Percentiles rank a stretch among this genome's conserved stretches.
These are phyloP conservation scores for Coranthus polyacanthus DNA, from an alignment of 2,797 vertebrate genomes.

Conservation along the genomic window DNA sequence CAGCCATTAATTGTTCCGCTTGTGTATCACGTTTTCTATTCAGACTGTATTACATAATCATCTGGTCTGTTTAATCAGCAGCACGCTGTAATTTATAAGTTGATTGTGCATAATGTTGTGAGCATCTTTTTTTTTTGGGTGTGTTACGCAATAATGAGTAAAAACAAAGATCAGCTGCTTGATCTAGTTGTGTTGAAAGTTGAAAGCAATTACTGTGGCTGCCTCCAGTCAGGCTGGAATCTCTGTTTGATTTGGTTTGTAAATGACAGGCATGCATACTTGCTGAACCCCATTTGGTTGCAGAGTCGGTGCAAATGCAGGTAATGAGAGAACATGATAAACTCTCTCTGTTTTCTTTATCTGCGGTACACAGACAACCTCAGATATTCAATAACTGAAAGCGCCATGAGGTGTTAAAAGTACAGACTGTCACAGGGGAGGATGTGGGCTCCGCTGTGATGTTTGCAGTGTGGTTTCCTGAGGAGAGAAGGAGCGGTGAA, in stretches of 20 bases:
- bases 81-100: constrained; percentile 18
- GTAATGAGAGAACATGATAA: constrained; percentile 46
- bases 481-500: constrained; percentile 53
- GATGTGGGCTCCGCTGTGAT: constrained; percentile 67
- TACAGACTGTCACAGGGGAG: constrained; percentile 50
- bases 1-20: constrained; percentile 28
- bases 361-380: constrained; percentile 37
- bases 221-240: constrained; percentile 29
- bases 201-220: constrained; percentile 14
- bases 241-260: constrained; percentile 66
- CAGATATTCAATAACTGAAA: constrained; percentile 42
- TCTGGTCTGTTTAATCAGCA: constrained; percentile 35
- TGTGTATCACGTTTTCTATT: constrained; percentile 40
- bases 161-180: constrained; percentile 27
- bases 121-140: constrained; percentile 12
- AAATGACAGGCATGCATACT: constrained; percentile 49
- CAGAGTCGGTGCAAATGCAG: constrained; percentile 38
- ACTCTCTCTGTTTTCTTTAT: constrained; percentile 47
- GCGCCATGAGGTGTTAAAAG: constrained; percentile 34
- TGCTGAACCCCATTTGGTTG: constrained; percentile 52
- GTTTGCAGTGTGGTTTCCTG: constrained; percentile 82
- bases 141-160: neutral
- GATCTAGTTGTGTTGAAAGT: constrained; percentile 10
- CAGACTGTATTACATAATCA: constrained; percentile 44
- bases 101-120: neutral